Percentiles rank a stretch among this genome's conserved stretches.
Conservation (phyloP, 2,888 invertebrate species). For the Rotaria socialis region DNA sequence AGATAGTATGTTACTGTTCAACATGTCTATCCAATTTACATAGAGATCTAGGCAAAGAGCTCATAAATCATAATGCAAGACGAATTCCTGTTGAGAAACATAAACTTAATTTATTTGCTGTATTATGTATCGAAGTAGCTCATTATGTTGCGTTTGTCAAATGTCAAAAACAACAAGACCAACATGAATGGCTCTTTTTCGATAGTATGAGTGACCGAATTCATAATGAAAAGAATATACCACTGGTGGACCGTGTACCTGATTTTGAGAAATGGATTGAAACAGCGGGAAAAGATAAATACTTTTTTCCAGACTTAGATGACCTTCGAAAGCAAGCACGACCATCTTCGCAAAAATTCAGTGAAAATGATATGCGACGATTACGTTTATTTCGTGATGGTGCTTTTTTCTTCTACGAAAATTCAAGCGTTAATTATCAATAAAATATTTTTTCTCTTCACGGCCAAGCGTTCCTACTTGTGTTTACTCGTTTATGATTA, state of each 20-base stretch:
- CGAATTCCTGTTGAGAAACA: slow-evolving; percentile 50
- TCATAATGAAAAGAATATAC: slow-evolving; percentile 64
- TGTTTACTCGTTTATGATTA: too few relatives aligned
- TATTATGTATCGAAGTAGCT: slow-evolving; percentile 93
- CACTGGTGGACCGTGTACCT: neutral
- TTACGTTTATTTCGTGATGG: slow-evolving; percentile 11
- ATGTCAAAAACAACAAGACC: slow-evolving; percentile 65
- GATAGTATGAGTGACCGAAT: slow-evolving; percentile 97
- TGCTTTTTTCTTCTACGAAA: slow-evolving; percentile 15
- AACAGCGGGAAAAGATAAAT: neutral
- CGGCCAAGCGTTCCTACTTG: too few relatives aligned
- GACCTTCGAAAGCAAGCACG: neutral
- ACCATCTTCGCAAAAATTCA: neutral
- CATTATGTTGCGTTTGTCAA: slow-evolving; percentile 96
- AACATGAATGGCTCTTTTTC: slow-evolving; percentile 85
- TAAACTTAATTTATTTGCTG: slow-evolving; percentile 84
- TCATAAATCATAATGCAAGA: neutral
- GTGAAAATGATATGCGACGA: neutral
- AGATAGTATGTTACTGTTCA: neutral
- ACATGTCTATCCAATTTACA: neutral
- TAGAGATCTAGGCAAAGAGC: too few relatives aligned
- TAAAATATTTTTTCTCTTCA: too few relatives aligned
- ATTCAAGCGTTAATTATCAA: neutral
- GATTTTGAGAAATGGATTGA: neutral
- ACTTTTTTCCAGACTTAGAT: neutral